Evolutionary conservation across 1,140 invertebrate species (phyloP).

Genomic region (Macrobrachium rosenbergii): DNA sequence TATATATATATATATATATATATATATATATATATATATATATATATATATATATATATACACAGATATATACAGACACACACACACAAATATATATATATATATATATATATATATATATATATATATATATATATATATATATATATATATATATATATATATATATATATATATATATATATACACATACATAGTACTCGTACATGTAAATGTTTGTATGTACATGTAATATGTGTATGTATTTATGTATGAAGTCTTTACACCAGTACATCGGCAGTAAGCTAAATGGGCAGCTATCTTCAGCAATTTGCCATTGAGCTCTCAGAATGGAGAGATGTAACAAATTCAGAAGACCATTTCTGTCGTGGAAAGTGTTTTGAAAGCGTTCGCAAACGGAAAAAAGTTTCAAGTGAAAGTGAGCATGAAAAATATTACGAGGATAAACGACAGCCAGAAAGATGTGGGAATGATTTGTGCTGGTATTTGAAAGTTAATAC

Average conservation of each 20-base stretch:
- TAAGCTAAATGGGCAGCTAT: no score
- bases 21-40: conserved; percentile 29
- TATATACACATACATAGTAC: not conserved
- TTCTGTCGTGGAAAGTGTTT: not conserved
- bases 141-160: conserved; percentile 29
- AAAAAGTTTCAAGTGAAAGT: no score
- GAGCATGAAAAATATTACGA: no score
- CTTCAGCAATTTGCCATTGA: no score
- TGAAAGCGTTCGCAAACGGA: not conserved
- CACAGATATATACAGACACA: not conserved
- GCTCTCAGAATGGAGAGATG: no score
- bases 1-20: conserved; percentile 15
- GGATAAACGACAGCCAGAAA: no score
- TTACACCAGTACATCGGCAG: not conserved
- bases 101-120: conserved; percentile 28
- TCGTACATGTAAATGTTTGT: not conserved
- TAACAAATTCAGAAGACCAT: no score
- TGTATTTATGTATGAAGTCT: not conserved
- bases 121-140: conserved; percentile 25
- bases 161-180: conserved; percentile 32
- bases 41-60: conserved; percentile 18
- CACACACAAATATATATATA: conserved; percentile 16
- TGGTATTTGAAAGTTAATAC: no score
- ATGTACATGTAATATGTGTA: no score
- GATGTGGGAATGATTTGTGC: no score